Conservation (phyloP, 2,797 vertebrate genomes). For the Ptychadena robeensis region DNA sequence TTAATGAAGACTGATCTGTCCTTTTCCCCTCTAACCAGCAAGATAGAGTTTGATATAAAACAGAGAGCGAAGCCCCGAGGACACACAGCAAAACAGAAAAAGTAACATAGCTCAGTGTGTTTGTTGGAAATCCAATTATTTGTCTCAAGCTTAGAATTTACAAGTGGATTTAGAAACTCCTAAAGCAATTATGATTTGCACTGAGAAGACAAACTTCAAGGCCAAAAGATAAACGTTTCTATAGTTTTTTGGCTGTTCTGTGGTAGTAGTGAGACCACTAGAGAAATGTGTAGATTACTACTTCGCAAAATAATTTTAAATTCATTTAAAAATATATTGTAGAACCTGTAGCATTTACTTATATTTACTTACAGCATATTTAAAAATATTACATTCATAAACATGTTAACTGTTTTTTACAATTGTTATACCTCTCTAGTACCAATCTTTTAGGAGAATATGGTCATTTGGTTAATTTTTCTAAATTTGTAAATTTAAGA, state of each 20-base stretch:
- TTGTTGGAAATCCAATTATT: constrained; percentile 88
- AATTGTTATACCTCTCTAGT: background rate
- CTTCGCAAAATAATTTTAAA: background rate
- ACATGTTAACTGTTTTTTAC: background rate
- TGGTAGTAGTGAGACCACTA: constrained; percentile 62
- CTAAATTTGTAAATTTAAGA: too few species aligned
- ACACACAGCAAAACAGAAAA: constrained; percentile 77
- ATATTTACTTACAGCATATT: background rate
- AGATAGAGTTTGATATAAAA: constrained; percentile 75
- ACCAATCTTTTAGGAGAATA: background rate
- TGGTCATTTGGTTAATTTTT: too few species aligned
- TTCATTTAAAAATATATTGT: background rate
- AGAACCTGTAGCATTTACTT: background rate
- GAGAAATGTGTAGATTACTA: constrained; percentile 22
- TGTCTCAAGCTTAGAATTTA: constrained; percentile 85
- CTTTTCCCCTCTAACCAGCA: constrained; percentile 70
- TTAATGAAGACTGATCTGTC: constrained; percentile 73
- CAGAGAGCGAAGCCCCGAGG: constrained; percentile 75
- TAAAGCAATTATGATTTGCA: constrained; percentile 83
- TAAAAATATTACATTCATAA: background rate
- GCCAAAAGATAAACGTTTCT: constrained; percentile 73
- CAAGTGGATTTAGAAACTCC: constrained; percentile 82
- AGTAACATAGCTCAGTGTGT: constrained; percentile 87
- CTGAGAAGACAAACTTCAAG: constrained; percentile 70
- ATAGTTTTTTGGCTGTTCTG: constrained; percentile 73